A percentile compares a stretch with the other conserved stretches of the same genome.
Conservation (phyloP, 2,888 invertebrate genomes). For the Zhuqinia jingwanae region DNA sequence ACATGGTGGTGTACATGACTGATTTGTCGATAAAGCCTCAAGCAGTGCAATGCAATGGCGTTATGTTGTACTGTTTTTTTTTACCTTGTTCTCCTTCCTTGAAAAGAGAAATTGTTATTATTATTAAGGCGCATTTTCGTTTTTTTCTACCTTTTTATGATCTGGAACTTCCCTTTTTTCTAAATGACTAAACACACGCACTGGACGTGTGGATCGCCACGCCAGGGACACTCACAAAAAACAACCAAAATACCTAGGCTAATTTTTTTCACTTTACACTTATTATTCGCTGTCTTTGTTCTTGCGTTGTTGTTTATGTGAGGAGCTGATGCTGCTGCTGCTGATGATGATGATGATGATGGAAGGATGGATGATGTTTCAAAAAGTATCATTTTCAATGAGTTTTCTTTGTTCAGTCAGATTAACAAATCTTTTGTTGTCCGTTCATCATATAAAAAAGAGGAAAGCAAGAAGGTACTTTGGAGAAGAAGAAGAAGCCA, state of each 20-base stretch:
- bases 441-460: constrained; percentile 36
- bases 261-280: constrained; percentile 18
- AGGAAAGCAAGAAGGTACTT: not conserved
- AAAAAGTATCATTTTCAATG: constrained; percentile 9
- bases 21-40: constrained; percentile 54
- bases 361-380: not conserved
- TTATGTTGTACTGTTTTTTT: no score
- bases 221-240: constrained; percentile 17
- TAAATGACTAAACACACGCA: constrained; percentile 9
- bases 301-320: not conserved
- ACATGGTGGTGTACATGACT: constrained; percentile 34
- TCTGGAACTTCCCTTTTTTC: constrained; percentile 19
- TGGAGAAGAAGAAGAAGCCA: constrained; percentile 2
- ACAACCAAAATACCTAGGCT: constrained; percentile 42
- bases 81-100: not conserved
- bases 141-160: no score
- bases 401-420: not conserved
- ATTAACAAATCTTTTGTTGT: constrained; percentile 63
- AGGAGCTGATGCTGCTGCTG: not conserved
- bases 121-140: no score
- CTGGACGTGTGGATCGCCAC: constrained; percentile 25
- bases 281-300: constrained; percentile 18
- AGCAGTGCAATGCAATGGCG: no score
- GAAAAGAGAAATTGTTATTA: not conserved
- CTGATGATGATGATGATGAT: not conserved